phyloP scores from a whole-genome alignment of 2,888 invertebrate species.

The Sminthurides aquaticus region DNA sequence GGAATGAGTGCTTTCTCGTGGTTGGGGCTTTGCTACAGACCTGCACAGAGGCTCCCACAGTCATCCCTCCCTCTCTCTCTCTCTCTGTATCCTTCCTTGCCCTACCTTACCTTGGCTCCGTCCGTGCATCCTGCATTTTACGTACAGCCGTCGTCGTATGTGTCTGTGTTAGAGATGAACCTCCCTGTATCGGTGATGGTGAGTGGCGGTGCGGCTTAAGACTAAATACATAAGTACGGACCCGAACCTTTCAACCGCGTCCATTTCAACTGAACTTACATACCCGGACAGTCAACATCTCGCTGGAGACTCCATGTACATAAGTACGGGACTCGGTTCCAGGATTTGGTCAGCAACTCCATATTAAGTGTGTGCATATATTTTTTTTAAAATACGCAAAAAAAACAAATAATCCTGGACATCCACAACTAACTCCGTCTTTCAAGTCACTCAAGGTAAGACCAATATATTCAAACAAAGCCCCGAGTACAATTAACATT shows the following conservation, averaged over 20 bases:
- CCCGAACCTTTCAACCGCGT: conserved; percentile 9
- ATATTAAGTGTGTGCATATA: not conserved
- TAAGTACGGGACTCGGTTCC: not conserved
- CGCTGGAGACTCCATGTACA: not conserved
- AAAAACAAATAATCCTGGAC: no score
- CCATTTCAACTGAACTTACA: conserved; percentile 17
- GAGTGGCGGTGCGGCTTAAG: no score
- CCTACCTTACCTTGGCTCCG: not conserved
- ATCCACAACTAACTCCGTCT: no score
- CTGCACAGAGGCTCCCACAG: no score
- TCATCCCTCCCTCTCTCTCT: no score
- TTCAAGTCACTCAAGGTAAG: not conserved
- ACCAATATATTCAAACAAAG: no score
- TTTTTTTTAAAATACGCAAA: not conserved
- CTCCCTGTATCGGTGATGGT: no score
- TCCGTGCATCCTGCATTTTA: not conserved
- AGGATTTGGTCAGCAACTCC: not conserved
- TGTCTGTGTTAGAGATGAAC: not conserved
- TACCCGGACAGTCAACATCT: conserved; percentile 14
- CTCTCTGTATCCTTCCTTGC: no score
- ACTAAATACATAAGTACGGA: not conserved
- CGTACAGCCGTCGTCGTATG: not conserved
- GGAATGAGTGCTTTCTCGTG: no score
- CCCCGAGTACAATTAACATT: no score
- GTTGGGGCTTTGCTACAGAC: no score